Base-by-base conservation (phyloP, 2,113 vertebrate species). In the Leucosticte australis region DNA sequence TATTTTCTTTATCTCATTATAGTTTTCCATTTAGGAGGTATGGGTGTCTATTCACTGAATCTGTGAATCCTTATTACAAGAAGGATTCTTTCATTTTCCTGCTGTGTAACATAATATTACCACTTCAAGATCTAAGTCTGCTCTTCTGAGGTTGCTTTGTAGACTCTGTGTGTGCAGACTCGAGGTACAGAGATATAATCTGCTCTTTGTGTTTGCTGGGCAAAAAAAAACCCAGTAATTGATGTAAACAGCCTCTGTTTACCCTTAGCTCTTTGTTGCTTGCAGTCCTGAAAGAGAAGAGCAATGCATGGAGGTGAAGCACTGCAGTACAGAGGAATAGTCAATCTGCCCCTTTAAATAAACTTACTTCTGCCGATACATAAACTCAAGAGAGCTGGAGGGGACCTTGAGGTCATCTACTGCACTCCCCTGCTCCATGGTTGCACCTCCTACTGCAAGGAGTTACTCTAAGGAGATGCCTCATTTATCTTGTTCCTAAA, bases 161-260 rank as follows among this genome's bases (percentile, higher is more conserved):
- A 83, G 14, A 41, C 8, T 59, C 9, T 16, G 11, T 33, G 21
- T 60, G 24, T 65, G 31, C 16, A 65, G 46, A 42, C 31, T 73
- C 2, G 1, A 83, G 28, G 23, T 79, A 44, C 3, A 69, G 70
- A 47, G 77, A 59, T 53, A 63, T 57, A 85, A 60, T 49, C 67
- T 76, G 20, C 11, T 84, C 6, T 39, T 71, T 75, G 10, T 83
- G 63, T 92, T 96, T 92, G 46, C 82, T 83, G 63, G 26, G 7
- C 23, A 59, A 91, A 23, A 73, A 11, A 59, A 91, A 90, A 82
- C n/a, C n/a, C 71, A 82, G 16, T 15, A 85, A 47, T 46, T 87
- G n/a, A 62, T 86, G 77, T 83, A 65, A 92, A 85, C 67, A 88
- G 46, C n/a, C 26, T 80, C 53, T 85, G 70, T 92, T 92, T 96